Evolutionary conservation across 2,888 invertebrate species (phyloP).

Genomic region (Lasioglossum oenotherae): DNA sequence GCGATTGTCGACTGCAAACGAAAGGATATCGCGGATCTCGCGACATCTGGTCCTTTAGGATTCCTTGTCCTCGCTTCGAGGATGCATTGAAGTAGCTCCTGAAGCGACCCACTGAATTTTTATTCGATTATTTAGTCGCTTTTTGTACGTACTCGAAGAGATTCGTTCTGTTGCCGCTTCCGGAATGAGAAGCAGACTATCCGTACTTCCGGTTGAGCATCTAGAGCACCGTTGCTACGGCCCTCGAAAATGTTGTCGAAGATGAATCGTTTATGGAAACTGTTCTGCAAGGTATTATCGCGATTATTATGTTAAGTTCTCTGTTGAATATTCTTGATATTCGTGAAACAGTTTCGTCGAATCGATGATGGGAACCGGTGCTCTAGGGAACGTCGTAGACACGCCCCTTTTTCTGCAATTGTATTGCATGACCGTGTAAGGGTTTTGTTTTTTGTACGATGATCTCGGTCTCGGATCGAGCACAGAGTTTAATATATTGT

Average conservation of each 20-base stretch:
- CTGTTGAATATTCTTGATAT: not conserved
- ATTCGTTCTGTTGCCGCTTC: slow-evolving; percentile 44
- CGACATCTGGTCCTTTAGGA: not conserved
- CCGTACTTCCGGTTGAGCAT: not conserved
- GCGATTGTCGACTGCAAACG: slow-evolving; percentile 6
- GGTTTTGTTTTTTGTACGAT: slow-evolving; percentile 52
- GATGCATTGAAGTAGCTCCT: slow-evolving; percentile 3
- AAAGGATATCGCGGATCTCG: slow-evolving; percentile 17
- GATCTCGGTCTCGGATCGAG: slow-evolving; percentile 69
- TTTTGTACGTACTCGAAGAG: slow-evolving; percentile 44
- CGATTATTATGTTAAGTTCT: slow-evolving; percentile 1
- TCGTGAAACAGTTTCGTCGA: not conserved
- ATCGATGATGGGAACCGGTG: not conserved
- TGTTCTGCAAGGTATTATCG: not conserved
- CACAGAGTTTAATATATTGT: slow-evolving; percentile 69
- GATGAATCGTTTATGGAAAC: not conserved
- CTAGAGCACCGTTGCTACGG: not conserved
- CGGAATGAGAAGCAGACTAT: slow-evolving; percentile 9
- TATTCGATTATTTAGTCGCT: not conserved
- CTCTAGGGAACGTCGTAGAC: not conserved
- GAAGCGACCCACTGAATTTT: slow-evolving; percentile 35
- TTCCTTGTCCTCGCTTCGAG: not conserved
- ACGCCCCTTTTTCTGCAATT: slow-evolving; percentile 45
- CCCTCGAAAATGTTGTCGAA: not conserved
- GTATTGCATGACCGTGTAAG: slow-evolving; percentile 52